Conservation (phyloP, 2,113 vertebrate species). For the Acanthochromis polyacanthus region DNA sequence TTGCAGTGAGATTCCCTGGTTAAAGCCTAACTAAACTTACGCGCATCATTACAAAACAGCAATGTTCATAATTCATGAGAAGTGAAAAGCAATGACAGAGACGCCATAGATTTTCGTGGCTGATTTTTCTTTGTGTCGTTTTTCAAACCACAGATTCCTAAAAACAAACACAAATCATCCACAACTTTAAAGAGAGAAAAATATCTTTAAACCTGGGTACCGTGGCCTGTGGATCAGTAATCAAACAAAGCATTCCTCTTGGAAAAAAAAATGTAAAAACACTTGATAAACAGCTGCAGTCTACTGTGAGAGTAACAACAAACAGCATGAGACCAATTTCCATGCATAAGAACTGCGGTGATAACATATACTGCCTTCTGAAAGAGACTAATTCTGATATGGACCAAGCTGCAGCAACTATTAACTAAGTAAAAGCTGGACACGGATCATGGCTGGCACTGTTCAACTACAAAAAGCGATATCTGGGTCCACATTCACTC, state of each 20-base stretch:
- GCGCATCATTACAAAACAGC: too few relatives aligned
- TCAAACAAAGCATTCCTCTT: conserved; percentile 17
- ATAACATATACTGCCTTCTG: background rate
- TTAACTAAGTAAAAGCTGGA: conserved; percentile 1
- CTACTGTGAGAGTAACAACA: conserved; percentile 21
- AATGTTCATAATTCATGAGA: too few relatives aligned
- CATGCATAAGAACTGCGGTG: conserved; percentile 4
- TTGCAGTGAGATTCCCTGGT: too few relatives aligned
- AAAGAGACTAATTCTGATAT: conserved; percentile 7
- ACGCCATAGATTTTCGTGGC: background rate
- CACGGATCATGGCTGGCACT: background rate
- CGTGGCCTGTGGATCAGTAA: conserved; percentile 1
- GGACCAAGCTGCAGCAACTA: conserved; percentile 11
- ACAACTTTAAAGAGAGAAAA: background rate
- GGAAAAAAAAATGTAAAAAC: background rate
- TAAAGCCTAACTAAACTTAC: too few relatives aligned
- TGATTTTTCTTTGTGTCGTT: background rate
- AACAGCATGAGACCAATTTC: conserved; percentile 20
- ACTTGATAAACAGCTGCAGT: conserved; percentile 12
- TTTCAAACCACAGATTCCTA: background rate
- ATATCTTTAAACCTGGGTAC: background rate
- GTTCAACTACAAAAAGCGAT: conserved; percentile 13
- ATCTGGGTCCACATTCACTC: background rate
- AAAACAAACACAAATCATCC: conserved; percentile 1
- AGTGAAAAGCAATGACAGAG: background rate